Evolutionary conservation across 2,888 invertebrate species (phyloP).

Genomic region (Caenorhabditis sp.): DNA sequence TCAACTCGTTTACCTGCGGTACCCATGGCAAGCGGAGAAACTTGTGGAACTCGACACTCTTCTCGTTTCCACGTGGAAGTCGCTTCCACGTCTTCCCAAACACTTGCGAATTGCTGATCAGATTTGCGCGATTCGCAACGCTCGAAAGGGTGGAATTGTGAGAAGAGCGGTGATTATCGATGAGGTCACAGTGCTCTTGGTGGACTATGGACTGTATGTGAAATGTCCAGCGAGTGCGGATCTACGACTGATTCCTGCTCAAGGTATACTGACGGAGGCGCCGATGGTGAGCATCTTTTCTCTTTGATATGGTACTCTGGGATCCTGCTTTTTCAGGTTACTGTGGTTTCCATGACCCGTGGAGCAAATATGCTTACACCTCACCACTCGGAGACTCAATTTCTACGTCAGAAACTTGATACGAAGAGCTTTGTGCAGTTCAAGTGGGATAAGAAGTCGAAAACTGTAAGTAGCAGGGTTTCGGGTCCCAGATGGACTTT

Average conservation of each 20-base stretch:
- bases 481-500: too few relatives aligned
- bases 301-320: too few relatives aligned
- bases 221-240: slow-evolving; percentile 6
- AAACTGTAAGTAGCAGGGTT: too few relatives aligned
- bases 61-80: neutral
- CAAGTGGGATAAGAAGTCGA: slow-evolving; percentile 59
- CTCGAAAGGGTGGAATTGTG: neutral
- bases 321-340: slow-evolving; percentile 23
- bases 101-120: slow-evolving; percentile 9
- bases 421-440: slow-evolving; percentile 30
- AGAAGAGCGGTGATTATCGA: slow-evolving; percentile 25
- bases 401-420: slow-evolving; percentile 33
- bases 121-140: slow-evolving; percentile 28
- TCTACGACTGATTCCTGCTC: slow-evolving; percentile 28
- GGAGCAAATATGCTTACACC: neutral
- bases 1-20: slow-evolving; percentile 54
- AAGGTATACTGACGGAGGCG: slow-evolving; percentile 12
- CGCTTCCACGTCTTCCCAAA: slow-evolving; percentile 9
- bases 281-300: slow-evolving; percentile 49
- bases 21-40: slow-evolving; percentile 44
- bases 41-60: slow-evolving; percentile 7
- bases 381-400: slow-evolving; percentile 55
- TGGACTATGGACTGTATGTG: slow-evolving; percentile 45
- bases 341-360: slow-evolving; percentile 29
- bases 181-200: slow-evolving; percentile 22